Base-by-base conservation (phyloP, 2,113 vertebrate species). In the Sinosuthora webbiana region DNA sequence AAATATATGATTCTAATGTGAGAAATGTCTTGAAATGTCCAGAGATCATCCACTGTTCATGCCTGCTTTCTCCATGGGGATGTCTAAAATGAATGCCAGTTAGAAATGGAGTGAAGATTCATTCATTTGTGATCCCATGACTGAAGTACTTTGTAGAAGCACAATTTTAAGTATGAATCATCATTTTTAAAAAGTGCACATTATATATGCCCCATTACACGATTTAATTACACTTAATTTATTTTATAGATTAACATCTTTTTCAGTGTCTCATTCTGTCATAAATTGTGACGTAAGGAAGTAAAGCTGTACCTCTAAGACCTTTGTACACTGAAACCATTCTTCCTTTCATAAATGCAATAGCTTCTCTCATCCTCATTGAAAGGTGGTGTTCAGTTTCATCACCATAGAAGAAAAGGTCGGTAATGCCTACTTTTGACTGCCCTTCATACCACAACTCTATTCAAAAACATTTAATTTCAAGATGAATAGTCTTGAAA, bases 221-320 rank as follows among this genome's bases (percentile, higher is more conserved):
- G 52, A 75, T 84, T 94, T 94, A 94, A 95, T 95, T 87, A 45
- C n/a, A 84, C 14, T 70, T 74, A 68, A 31, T 83, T 90, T 74
- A 92, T 96, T 91, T 92, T 89, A 78, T 56, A 78, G 42, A 63
- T 67, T 2, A 76, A 15, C 23, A 13, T 60, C 23, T 93, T 91
- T 95, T 93, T 93, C 57, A 76, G 31, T 91, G 69, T 87, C 65
- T 92, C 8, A 8, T 82, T 92, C 42, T 78, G 21, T 49, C 49
- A 82, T 44, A 87, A 78, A 89, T 22, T 52, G 8, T 71, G 28
- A 27, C 19, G 59, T 71, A 75, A 89, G 27, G 30, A 81, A 84
- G 50, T 69, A 69, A 71, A 88, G 47, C 4, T 18, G 21, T 74
- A 24, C 7, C 5, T 86, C 9, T 75, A 68, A 63, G 44, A 37